A percentile compares a stretch with the other conserved stretches of the same genome.
Conservation (phyloP, 92 coral and sea anemone species). For the Epizoanthus rinbou region DNA sequence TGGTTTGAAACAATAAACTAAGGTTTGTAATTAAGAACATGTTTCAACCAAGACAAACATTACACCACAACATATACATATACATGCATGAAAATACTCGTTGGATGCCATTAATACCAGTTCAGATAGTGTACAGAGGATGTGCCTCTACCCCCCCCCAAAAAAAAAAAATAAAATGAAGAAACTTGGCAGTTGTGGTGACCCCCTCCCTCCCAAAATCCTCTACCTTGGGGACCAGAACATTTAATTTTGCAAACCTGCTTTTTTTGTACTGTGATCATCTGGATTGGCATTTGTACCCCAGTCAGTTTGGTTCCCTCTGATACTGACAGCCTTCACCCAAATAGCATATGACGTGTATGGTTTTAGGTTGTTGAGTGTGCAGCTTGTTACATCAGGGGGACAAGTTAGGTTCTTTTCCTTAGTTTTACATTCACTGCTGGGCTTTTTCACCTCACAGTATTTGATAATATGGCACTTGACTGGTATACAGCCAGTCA, state of each 20-base stretch:
- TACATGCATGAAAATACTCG: too few relatives aligned
- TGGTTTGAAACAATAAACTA: too few relatives aligned
- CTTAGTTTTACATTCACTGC: background rate
- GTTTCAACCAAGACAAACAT: too few relatives aligned
- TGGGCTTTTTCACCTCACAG: background rate
- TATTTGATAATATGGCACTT: background rate
- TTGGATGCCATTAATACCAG: too few relatives aligned
- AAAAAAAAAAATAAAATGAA: too few relatives aligned
- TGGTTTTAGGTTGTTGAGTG: background rate
- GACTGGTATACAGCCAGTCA: background rate
- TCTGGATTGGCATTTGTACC: background rate
- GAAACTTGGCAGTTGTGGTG: too few relatives aligned
- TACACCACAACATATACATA: too few relatives aligned
- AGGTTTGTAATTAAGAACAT: too few relatives aligned
- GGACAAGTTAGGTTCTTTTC: too few relatives aligned
- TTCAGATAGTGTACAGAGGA: too few relatives aligned
- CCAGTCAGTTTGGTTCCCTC: background rate
- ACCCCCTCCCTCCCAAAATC: background rate
- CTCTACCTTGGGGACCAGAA: background rate
- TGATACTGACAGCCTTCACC: background rate
- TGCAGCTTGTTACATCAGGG: background rate
- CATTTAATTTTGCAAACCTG: constrained; percentile 1
- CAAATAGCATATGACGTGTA: background rate
- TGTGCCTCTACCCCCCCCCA: too few relatives aligned
- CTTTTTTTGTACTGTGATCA: background rate